phyloP scores from a whole-genome alignment of 37 sponge, comb jelly and placozoan species.

The Amphimedon queenslandica region DNA sequence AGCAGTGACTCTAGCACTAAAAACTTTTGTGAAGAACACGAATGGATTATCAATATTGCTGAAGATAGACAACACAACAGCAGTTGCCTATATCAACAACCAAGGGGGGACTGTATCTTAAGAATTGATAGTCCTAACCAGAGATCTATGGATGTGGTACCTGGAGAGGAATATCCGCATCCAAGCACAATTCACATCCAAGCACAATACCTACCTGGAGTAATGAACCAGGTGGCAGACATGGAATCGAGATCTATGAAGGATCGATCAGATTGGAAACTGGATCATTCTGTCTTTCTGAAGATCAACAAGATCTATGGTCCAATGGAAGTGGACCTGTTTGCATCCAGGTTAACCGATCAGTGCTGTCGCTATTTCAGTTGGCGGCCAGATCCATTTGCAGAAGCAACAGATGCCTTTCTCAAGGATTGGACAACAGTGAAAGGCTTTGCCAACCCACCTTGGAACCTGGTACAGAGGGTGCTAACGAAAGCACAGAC shows the following conservation, averaged over 20 bases:
- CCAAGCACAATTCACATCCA: slow-evolving; percentile 13
- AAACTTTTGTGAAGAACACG: slow-evolving; percentile 11
- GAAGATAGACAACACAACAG: slow-evolving; percentile 26
- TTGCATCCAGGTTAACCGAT: slow-evolving; percentile 23
- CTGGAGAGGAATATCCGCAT: slow-evolving; percentile 28
- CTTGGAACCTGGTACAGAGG: slow-evolving; percentile 28
- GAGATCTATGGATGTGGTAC: slow-evolving; percentile 22
- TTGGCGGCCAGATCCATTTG: slow-evolving; percentile 29
- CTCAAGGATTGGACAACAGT: slow-evolving; percentile 24
- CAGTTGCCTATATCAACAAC: slow-evolving; percentile 41
- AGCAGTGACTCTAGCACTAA: slow-evolving; percentile 21
- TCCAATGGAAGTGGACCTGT: slow-evolving; percentile 17
- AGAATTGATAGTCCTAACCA: slow-evolving; percentile 2
- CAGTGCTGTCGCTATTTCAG: slow-evolving; percentile 25
- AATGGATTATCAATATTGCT: slow-evolving; percentile 3
- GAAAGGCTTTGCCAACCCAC: slow-evolving; percentile 28
- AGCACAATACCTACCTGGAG: no score
- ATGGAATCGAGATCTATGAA: background rate
- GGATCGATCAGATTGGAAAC: slow-evolving; percentile 35
- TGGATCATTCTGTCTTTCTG: slow-evolving; percentile 20
- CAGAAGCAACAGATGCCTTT: slow-evolving; percentile 44
- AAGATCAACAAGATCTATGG: slow-evolving; percentile 10
- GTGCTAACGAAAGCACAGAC: slow-evolving; percentile 15
- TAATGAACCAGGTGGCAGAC: no score
- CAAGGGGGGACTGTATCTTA: slow-evolving; percentile 35